Base-by-base conservation (phyloP, 2,797 vertebrate genomes). In the Macropodus opercularis region DNA sequence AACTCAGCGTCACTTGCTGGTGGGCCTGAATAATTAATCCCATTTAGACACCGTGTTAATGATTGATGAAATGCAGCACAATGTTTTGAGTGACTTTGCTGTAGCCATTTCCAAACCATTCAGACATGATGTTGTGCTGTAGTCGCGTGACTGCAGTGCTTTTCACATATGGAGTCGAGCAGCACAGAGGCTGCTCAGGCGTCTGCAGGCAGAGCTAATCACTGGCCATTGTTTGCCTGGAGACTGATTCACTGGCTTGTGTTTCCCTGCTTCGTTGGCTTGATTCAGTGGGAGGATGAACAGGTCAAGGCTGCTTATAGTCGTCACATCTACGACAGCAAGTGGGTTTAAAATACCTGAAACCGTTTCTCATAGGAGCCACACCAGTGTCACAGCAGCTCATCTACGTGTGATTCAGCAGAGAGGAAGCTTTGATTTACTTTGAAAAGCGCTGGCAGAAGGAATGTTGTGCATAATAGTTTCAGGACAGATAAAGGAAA, bases 171-270 rank as follows among this genome's bases (percentile, higher is more conserved):
- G 1, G 8, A 39, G 2, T 6, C 10, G 47, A 53, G 43, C 26
- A 24, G 19, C 15, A 53, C 29, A 34, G 55, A 49, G 19, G 26
- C 24, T 15, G 42, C 19, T 46, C 51, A 27, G 22, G 8, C 32
- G 4, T 61, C 55, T 53, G 18, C 39, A 29, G 49, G 31, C n/a
- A 38, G 6, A 49, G 53, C 18, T 57, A 35, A 70, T 66, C 73
- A 49, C 23, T 38, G 39, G 9, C 11, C 14, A n/a, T 19, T 48
- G 60, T 66, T 61, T 59, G 12, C 38, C 6, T 6, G 1, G 42
- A 15, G 24, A 57, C 40, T 5, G 18, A 75, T 63, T 54, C n/a
- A 21, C 2, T 1, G 15, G 6, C 24, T 22, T 22, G 18, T 51
- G 29, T 69, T 75, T 57, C 47, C 22, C 6, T 55, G 21, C 35